Conservation (phyloP, 1,140 invertebrate genomes). For the Sycophaga agraensis region DNA sequence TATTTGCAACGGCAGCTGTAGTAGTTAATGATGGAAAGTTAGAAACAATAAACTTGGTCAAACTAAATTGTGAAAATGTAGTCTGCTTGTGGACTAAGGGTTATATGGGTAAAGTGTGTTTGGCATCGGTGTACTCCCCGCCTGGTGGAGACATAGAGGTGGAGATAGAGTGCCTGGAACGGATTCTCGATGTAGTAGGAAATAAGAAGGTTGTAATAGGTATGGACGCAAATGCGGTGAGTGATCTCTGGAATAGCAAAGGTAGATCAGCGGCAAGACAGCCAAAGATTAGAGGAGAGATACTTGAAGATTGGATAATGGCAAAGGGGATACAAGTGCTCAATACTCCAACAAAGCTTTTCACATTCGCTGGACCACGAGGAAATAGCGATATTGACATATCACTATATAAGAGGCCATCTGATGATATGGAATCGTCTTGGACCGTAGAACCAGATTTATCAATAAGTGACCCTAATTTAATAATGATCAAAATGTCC, state of each 20-base stretch:
- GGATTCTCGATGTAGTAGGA: not conserved
- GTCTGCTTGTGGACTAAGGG: conserved; percentile 26
- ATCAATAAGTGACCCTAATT: too few relatives aligned
- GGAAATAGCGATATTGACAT: conserved; percentile 26
- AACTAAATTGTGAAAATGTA: conserved; percentile 20
- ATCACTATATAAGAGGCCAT: not conserved
- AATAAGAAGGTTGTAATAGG: conserved; percentile 8
- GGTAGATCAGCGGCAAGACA: not conserved
- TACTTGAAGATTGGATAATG: not conserved
- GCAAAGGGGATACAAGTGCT: conserved; percentile 5
- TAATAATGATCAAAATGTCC: not conserved
- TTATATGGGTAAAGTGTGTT: conserved; percentile 16
- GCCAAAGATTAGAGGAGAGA: not conserved
- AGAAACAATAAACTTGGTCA: conserved; percentile 24
- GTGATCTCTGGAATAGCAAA: conserved; percentile 24
- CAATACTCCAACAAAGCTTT: conserved; percentile 1
- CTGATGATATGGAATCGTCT: not conserved
- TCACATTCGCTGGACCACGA: conserved; percentile 16
- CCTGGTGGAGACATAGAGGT: not conserved
- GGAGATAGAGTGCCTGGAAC: conserved; percentile 11
- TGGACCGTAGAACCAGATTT: too few relatives aligned
- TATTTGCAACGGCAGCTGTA: not conserved
- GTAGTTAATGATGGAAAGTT: not conserved
- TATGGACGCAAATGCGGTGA: conserved; percentile 29
- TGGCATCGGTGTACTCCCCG: conserved; percentile 20